Conservation (phyloP, 53 echinoderm and acorn worm species). For the Apostichopus leukothele region DNA sequence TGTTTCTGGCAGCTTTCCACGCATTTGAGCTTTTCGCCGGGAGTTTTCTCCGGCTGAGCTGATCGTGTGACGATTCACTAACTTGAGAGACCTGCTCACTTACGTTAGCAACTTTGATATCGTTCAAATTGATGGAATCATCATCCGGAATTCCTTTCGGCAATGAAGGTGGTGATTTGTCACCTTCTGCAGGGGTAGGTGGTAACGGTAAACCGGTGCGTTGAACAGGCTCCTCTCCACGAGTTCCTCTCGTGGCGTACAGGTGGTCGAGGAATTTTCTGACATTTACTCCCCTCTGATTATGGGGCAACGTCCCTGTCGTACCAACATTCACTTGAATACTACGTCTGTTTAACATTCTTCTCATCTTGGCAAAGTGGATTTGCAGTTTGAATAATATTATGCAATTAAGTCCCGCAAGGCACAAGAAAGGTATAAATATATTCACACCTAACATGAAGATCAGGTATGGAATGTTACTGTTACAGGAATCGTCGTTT, state of each 20-base stretch:
- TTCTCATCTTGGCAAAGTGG: neutral
- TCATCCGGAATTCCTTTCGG: neutral
- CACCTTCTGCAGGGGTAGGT: neutral
- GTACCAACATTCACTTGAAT: too few relatives aligned
- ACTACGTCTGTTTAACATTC: neutral
- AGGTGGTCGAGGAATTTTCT: neutral
- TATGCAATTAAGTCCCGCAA: neutral
- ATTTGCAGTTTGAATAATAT: conserved; percentile 12
- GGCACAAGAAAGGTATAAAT: neutral
- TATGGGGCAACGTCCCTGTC: too few relatives aligned
- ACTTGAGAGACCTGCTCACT: neutral
- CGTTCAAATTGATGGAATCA: neutral
- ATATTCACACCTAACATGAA: neutral
- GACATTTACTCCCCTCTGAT: too few relatives aligned
- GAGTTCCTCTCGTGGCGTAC: neutral
- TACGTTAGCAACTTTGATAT: neutral
- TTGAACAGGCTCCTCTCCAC: neutral
- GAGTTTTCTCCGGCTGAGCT: too few relatives aligned
- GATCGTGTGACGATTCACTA: neutral
- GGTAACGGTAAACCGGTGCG: neutral
- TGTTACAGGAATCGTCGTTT: neutral
- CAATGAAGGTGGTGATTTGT: neutral
- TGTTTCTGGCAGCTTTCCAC: neutral
- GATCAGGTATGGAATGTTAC: conserved; percentile 4
- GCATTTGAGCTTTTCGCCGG: neutral